A percentile compares a stretch with the other conserved stretches of the same genome.
Conservation (phyloP, 2,113 vertebrate genomes). For the Saccopteryx bilineata region DNA sequence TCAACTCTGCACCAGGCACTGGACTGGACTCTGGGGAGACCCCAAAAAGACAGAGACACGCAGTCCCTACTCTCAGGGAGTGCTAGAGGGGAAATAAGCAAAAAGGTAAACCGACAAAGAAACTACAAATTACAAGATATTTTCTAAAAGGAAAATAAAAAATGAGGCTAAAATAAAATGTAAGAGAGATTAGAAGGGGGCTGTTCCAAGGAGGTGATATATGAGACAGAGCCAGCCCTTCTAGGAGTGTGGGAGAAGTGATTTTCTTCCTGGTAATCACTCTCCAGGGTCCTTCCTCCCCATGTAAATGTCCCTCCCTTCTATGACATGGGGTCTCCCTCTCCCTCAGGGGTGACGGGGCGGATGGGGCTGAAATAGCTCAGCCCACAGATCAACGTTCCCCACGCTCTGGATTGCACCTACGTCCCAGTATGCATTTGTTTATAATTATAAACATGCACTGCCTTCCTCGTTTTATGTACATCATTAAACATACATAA, state of each 20-base stretch:
- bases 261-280: neutral
- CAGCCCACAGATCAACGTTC: neutral
- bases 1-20: rapidly evolving
- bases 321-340: neutral
- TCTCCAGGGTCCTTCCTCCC: rapidly evolving
- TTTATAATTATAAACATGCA: neutral
- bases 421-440: rapidly evolving
- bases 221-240: neutral
- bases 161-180: neutral
- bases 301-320: rapidly evolving
- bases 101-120: neutral
- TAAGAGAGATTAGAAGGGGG: neutral
- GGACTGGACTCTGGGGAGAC: neutral
- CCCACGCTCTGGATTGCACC: neutral
- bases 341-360: neutral
- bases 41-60: neutral
- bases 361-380: rapidly evolving
- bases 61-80: rapidly evolving
- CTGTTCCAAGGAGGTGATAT: rapidly evolving
- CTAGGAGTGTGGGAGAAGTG: neutral
- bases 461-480: slow-evolving; percentile 15
- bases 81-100: rapidly evolving
- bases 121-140: neutral
- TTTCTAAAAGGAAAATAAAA: neutral
- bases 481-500: slow-evolving; percentile 20